Percentiles rank a stretch among this genome's conserved stretches.
Conservation (phyloP, 2,888 invertebrate species). For the Cantharis nigra region DNA sequence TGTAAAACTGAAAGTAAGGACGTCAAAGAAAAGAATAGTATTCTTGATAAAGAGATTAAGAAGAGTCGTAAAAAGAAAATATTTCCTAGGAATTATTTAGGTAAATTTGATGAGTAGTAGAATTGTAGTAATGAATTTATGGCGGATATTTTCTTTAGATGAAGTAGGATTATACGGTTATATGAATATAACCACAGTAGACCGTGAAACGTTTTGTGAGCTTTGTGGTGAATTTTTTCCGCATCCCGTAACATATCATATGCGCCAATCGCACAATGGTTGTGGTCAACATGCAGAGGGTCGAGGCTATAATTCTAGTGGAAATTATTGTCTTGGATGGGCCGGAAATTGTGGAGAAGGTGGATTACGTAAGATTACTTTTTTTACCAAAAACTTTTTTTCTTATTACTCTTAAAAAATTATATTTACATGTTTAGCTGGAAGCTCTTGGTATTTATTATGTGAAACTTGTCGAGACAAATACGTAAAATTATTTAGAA, state of each 20-base stretch:
- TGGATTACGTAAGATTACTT: constrained; percentile 68
- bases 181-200: constrained; percentile 39
- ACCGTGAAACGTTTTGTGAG: constrained; percentile 69
- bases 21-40: constrained; percentile 53
- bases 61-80: constrained; percentile 66
- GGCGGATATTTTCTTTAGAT: constrained; percentile 36
- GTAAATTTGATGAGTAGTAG: constrained; percentile 32
- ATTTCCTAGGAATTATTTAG: constrained; percentile 50
- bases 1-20: constrained; percentile 39
- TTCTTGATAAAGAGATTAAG: constrained; percentile 56
- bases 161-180: constrained; percentile 49
- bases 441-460: constrained; percentile 87
- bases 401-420: neutral
- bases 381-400: constrained; percentile 15
- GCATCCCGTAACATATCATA: constrained; percentile 87
- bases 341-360: constrained; percentile 88
- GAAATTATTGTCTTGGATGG: constrained; percentile 87
- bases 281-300: constrained; percentile 85
- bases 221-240: constrained; percentile 80
- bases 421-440: constrained; percentile 49
- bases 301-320: constrained; percentile 91
- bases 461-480: constrained; percentile 90
- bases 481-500: constrained; percentile 59
- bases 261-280: constrained; percentile 88
- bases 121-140: neutral